phyloP scores from a whole-genome alignment of 2,888 invertebrate genomes.

The Heliconius charithonia region DNA sequence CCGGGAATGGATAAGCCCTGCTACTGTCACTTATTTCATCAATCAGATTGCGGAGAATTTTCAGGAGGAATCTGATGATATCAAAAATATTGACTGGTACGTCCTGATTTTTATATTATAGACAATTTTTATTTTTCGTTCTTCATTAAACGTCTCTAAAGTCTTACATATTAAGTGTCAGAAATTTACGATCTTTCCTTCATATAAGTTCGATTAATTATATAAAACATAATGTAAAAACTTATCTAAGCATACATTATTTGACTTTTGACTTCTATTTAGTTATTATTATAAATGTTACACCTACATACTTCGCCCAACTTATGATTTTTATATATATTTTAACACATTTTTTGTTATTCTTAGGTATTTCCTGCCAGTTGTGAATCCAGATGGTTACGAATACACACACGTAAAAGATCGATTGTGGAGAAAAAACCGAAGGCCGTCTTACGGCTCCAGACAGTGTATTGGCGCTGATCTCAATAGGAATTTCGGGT shows the following conservation, averaged over 20 bases:
- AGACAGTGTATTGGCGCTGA: slow-evolving; percentile 88
- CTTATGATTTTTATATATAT: neutral
- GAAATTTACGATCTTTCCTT: neutral
- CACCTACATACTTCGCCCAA: neutral
- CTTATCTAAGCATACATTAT: neutral
- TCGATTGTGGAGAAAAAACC: slow-evolving; percentile 93
- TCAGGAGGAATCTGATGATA: slow-evolving; percentile 85
- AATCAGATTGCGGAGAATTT: slow-evolving; percentile 90
- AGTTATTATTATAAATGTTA: neutral
- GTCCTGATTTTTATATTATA: neutral
- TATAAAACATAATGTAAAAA: neutral
- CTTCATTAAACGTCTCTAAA: neutral
- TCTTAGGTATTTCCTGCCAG: slow-evolving; percentile 87
- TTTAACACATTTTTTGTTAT: slow-evolving; percentile 2
- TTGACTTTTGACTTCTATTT: too few relatives aligned
- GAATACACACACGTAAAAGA: slow-evolving; percentile 91
- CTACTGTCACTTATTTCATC: slow-evolving; percentile 90
- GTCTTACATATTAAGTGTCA: neutral
- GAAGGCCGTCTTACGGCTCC: slow-evolving; percentile 79
- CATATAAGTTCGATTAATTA: neutral
- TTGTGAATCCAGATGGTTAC: slow-evolving; percentile 94
- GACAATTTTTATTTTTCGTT: neutral
- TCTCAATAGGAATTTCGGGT: slow-evolving; percentile 94
- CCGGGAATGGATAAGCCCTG: slow-evolving; percentile 95
- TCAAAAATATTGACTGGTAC: slow-evolving; percentile 77